Evolutionary conservation across 2,113 vertebrate species (phyloP).

Genomic region (Eudyptes chrysolophus): DNA sequence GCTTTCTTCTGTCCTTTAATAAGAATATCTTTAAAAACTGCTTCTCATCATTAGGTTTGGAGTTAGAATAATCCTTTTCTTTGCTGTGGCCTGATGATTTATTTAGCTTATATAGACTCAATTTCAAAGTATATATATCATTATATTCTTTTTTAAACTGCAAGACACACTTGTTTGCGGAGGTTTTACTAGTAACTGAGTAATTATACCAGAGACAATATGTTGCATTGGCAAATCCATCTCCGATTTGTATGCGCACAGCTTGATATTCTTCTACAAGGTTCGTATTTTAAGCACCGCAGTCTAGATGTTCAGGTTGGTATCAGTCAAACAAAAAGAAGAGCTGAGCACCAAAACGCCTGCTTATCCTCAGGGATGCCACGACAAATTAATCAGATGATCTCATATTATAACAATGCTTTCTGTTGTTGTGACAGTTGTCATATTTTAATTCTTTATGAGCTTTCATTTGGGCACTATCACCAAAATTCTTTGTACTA

Average conservation of each 20-base stretch:
- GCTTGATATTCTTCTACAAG: neutral
- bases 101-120: neutral
- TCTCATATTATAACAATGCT: neutral
- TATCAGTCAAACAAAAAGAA: neutral
- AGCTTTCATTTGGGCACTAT: neutral
- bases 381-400: neutral
- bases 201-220: neutral
- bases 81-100: neutral
- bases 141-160: neutral
- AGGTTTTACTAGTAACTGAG: neutral
- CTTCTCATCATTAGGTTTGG: neutral
- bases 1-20: neutral
- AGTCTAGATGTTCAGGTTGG: neutral
- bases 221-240: neutral
- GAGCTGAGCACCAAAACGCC: neutral
- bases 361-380: neutral
- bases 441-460: neutral
- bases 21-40: neutral
- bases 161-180: conserved; percentile 12
- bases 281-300: neutral
- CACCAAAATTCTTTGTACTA: neutral
- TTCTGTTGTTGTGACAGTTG: neutral
- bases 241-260: neutral
- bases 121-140: neutral
- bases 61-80: neutral